These are phyloP conservation scores for Acinonyx jubatus DNA, from an alignment of 2,113 vertebrate species.

Conservation along the genomic window DNA sequence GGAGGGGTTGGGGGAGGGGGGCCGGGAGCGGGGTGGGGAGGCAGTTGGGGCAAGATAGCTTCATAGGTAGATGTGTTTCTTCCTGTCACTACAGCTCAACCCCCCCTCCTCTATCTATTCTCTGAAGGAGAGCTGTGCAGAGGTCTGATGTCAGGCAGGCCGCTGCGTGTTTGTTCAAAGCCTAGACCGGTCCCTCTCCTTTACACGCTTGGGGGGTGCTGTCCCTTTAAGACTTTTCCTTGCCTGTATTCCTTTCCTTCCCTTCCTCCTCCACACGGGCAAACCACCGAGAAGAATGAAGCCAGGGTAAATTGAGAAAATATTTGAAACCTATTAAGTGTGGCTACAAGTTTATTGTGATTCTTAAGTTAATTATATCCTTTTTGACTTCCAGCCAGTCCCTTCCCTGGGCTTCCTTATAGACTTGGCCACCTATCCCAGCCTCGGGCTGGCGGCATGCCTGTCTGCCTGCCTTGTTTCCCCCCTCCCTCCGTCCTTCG, in stretches of 20 bases:
- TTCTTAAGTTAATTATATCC: conserved; percentile 80
- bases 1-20: background rate
- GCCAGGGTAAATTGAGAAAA: conserved; percentile 72
- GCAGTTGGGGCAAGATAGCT: background rate
- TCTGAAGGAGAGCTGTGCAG: background rate
- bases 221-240: conserved; percentile 49
- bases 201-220: background rate
- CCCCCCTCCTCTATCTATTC: background rate
- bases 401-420: conserved; percentile 46
- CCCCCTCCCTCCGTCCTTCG: background rate
- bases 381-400: conserved; percentile 77
- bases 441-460: conserved; percentile 62
- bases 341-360: conserved; percentile 74
- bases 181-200: background rate
- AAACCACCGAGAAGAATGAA: conserved; percentile 28
- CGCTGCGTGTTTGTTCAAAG: background rate
- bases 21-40: background rate
- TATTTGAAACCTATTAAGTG: conserved; percentile 74
- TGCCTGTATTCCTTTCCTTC: too few relatives aligned
- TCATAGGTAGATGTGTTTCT: background rate
- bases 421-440: conserved; percentile 68
- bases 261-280: background rate
- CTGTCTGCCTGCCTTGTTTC: background rate
- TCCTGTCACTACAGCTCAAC: background rate
- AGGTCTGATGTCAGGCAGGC: background rate